Conservation (phyloP, 2,888 invertebrate species). For the Idaea straminata region DNA sequence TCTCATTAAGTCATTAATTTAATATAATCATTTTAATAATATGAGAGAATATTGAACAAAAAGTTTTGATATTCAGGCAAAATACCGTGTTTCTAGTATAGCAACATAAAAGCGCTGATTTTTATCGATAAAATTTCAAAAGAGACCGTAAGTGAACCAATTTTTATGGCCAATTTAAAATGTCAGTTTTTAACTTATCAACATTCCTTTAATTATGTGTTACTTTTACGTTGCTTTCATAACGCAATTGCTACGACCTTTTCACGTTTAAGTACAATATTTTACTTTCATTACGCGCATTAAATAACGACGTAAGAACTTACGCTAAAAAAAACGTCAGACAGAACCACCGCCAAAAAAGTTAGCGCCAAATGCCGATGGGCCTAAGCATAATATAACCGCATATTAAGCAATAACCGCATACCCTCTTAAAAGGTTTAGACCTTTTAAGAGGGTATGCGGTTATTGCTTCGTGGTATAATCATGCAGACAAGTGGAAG, state of each 20-base stretch:
- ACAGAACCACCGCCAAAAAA: background rate
- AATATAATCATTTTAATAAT: too few relatives aligned
- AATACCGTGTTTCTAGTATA: background rate
- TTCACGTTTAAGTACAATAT: slow-evolving; percentile 47
- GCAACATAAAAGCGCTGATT: background rate
- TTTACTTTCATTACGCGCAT: slow-evolving; percentile 44
- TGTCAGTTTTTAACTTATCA: slow-evolving; percentile 8
- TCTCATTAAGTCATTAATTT: too few relatives aligned
- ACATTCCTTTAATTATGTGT: slow-evolving; percentile 27
- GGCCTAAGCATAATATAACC: too few relatives aligned
- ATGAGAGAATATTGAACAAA: too few relatives aligned
- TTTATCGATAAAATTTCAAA: background rate
- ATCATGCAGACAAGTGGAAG: too few relatives aligned
- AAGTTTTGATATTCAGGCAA: too few relatives aligned
- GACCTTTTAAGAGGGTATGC: too few relatives aligned
- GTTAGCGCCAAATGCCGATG: too few relatives aligned
- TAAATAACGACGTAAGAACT: slow-evolving; percentile 4
- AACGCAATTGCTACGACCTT: slow-evolving; percentile 46
- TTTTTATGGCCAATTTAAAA: slow-evolving; percentile 14
- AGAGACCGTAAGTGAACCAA: slow-evolving; percentile 8
- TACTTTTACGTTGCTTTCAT: slow-evolving; percentile 42
- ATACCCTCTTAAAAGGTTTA: too few relatives aligned
- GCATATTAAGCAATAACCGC: too few relatives aligned
- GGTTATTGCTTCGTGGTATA: too few relatives aligned
- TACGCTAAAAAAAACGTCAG: background rate